These are phyloP conservation scores for Meloidogyne exigua DNA, from an alignment of 1,140 invertebrate genomes.

Conservation along the genomic window DNA sequence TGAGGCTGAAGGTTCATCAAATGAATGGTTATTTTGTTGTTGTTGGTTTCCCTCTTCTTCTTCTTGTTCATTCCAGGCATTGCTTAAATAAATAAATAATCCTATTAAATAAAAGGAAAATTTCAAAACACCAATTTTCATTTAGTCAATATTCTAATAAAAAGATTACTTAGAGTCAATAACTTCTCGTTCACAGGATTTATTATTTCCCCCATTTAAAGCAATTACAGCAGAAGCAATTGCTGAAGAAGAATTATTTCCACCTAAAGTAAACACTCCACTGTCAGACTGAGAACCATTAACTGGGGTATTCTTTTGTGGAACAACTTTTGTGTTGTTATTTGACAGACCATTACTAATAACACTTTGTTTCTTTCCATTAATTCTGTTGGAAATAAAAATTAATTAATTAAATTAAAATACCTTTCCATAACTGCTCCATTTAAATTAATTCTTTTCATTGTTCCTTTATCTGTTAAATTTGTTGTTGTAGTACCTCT, in stretches of 20 bases:
- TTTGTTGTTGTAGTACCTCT: neutral
- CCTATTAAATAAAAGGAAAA: too few species aligned
- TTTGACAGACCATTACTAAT: neutral
- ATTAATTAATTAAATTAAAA: too few species aligned
- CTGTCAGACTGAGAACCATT: slow-evolving; percentile 46
- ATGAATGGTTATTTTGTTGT: neutral
- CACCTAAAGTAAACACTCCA: slow-evolving; percentile 42
- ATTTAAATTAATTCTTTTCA: slow-evolving; percentile 22
- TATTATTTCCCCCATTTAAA: slow-evolving; percentile 17
- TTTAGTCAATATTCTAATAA: too few species aligned
- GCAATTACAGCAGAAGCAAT: slow-evolving; percentile 26
- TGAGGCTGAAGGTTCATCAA: neutral
- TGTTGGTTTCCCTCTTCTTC: neutral
- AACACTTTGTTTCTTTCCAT: neutral
- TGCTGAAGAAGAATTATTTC: slow-evolving; percentile 22
- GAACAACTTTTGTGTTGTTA: neutral
- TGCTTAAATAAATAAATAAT: neutral
- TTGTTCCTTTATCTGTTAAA: neutral
- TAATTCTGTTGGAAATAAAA: neutral
- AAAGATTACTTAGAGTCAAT: neutral
- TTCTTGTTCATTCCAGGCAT: neutral
- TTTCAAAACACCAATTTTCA: too few species aligned
- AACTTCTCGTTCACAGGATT: slow-evolving; percentile 25
- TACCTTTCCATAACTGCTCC: slow-evolving; percentile 26
- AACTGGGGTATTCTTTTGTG: slow-evolving; percentile 34